Evolutionary conservation across 2,113 vertebrate species (phyloP), one percentile per base, ranked within the genome.

Genomic region (Ptyas mucosa): DNA sequence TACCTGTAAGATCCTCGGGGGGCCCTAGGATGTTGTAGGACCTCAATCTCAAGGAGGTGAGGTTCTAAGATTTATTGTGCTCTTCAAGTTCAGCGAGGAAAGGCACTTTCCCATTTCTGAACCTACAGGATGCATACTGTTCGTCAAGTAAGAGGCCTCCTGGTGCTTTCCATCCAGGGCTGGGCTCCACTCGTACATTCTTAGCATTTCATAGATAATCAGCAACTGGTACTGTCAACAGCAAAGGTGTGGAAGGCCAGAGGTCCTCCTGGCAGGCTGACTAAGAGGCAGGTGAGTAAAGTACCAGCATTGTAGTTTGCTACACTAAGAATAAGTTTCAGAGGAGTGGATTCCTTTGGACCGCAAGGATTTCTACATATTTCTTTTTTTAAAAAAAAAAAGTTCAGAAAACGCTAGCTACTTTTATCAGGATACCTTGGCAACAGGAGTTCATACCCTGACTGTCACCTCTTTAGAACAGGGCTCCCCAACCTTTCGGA

Each of bases 221-320:
- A 54, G 81, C 92, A 90, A 90, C 92, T 93, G 92, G 81, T 90
- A 93, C 92, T 53, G 92, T 89, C 24, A 29, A 90, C 55, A 90
- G 14, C 21, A 51, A 51, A 90, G 64, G 64, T 9, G 53, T 69
- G 64, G 26, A 81, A 57, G 88, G 23, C 29, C 53, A 52, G 39
- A 89, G 20, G 81, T 53, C 24, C 29, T 23, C 54, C 54, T 52
- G 4, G 20, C n/a, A 64, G 81, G 55, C 91, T 6, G 90, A 24
- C 34, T 43, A 34, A 89, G n/a, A 43, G 61, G 24, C 55, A 93
- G 89, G 81, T 93, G 46, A 93, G 92, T 15, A 86, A 90, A 61
- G 8, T 6, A 23, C 21, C 4, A 15, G 58, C 49, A 88, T 3
- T 11, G 34, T 11, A 1, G 2, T 29, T 58, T 46, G 8, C 46